Conservation (phyloP, 2,888 invertebrate species). For the Microplitis deprimator region DNA sequence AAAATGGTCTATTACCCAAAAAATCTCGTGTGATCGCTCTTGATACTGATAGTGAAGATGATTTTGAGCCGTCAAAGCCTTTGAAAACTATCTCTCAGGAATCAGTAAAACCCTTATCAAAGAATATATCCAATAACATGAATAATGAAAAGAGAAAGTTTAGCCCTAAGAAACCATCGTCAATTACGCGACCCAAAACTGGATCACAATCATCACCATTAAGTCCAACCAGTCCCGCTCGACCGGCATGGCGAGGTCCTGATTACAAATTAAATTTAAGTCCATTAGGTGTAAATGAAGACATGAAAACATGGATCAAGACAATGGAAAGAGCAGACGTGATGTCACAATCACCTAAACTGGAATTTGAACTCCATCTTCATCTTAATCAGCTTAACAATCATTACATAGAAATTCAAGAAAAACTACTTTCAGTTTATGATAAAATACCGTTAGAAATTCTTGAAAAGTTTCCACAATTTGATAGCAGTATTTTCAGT, state of each 20-base stretch:
- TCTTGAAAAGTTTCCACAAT: slow-evolving; percentile 77
- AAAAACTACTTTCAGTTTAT: slow-evolving; percentile 77
- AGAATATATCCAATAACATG: neutral
- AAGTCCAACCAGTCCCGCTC: slow-evolving; percentile 41
- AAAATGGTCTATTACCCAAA: neutral
- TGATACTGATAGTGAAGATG: slow-evolving; percentile 22
- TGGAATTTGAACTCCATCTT: slow-evolving; percentile 54
- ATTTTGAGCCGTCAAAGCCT: neutral
- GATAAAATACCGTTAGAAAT: slow-evolving; percentile 78
- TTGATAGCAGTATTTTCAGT: slow-evolving; percentile 74
- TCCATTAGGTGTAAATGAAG: slow-evolving; percentile 60
- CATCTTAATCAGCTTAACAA: slow-evolving; percentile 68
- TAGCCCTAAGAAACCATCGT: neutral
- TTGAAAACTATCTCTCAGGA: no score
- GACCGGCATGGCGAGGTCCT: slow-evolving; percentile 56
- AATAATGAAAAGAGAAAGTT: neutral
- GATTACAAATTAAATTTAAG: slow-evolving; percentile 62
- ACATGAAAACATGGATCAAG: slow-evolving; percentile 61
- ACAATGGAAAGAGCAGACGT: slow-evolving; percentile 56
- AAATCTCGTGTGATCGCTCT: neutral
- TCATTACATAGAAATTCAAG: slow-evolving; percentile 75
- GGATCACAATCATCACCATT: neutral
- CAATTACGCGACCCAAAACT: neutral
- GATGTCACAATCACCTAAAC: slow-evolving; percentile 51
- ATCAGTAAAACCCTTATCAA: neutral